These are phyloP conservation scores for Grapholita molesta DNA, from an alignment of 1,140 invertebrate genomes.

Conservation along the genomic window DNA sequence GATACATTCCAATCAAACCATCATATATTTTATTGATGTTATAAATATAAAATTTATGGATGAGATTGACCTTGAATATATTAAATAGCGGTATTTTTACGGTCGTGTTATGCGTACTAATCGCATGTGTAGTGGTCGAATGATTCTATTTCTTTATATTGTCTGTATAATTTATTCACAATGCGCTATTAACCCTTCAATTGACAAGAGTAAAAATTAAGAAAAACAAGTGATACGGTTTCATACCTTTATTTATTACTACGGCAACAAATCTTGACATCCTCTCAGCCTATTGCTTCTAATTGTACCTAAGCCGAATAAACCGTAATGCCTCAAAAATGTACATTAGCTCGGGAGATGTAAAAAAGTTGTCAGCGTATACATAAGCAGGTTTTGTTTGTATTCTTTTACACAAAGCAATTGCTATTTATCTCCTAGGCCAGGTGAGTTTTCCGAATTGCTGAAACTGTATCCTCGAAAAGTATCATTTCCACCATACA, in stretches of 20 bases:
- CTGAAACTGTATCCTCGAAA: conserved; percentile 31
- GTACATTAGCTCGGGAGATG: conserved; percentile 30
- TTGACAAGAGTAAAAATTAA: too few relatives aligned
- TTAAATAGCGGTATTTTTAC: too few relatives aligned
- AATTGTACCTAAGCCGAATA: conserved; percentile 28
- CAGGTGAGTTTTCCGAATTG: conserved; percentile 28
- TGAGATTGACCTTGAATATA: too few relatives aligned
- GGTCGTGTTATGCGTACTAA: too few relatives aligned
- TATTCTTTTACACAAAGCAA: conserved; percentile 30
- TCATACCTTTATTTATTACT: too few relatives aligned
- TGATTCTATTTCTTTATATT: too few relatives aligned
- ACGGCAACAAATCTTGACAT: conserved; percentile 22
- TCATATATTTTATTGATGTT: too few relatives aligned
- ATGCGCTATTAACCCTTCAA: too few relatives aligned
- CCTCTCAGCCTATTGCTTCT: conserved; percentile 22
- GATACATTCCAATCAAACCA: not conserved
- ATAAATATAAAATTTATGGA: too few relatives aligned
- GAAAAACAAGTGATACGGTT: too few relatives aligned
- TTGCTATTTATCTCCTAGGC: conserved; percentile 32
- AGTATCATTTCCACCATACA: conserved; percentile 47
- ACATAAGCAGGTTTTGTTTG: conserved; percentile 25
- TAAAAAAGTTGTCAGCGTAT: conserved; percentile 37
- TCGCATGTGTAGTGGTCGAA: too few relatives aligned
- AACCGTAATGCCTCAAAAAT: conserved; percentile 27
- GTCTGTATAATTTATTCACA: too few relatives aligned